Evolutionary conservation across 2,888 invertebrate genomes (phyloP).

Genomic region (Nomada fabriciana): DNA sequence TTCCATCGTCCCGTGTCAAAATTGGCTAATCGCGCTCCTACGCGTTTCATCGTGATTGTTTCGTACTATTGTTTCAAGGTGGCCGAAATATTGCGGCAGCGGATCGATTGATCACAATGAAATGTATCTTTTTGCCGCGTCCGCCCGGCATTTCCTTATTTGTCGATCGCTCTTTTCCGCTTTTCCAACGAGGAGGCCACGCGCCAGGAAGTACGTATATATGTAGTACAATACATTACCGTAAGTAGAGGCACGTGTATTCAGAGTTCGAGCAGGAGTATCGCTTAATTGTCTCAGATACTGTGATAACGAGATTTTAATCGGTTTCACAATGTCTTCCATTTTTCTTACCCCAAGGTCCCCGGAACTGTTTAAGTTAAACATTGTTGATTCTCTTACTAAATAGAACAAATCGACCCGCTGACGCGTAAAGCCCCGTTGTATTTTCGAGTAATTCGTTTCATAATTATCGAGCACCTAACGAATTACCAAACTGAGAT

Average conservation of each 20-base stretch:
- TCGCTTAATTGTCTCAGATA: slow-evolving; percentile 45
- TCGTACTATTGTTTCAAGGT: neutral
- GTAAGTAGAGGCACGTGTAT: slow-evolving; percentile 28
- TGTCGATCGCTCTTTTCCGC: neutral
- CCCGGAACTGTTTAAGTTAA: slow-evolving; percentile 12
- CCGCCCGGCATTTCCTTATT: neutral
- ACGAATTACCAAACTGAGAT: neutral
- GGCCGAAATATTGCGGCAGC: too few species aligned
- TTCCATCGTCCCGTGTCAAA: slow-evolving; percentile 60
- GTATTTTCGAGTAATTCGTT: neutral
- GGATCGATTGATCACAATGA: neutral
- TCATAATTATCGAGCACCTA: neutral
- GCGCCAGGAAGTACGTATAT: neutral
- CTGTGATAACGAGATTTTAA: slow-evolving; percentile 61
- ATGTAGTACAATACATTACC: neutral
- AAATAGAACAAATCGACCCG: neutral
- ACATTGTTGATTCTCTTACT: neutral
- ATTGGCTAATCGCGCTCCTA: slow-evolving; percentile 27
- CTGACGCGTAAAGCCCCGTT: neutral
- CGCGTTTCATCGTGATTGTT: slow-evolving; percentile 3
- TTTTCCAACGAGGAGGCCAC: neutral
- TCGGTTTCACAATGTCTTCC: slow-evolving; percentile 32
- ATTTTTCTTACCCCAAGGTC: slow-evolving; percentile 21
- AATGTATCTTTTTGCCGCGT: neutral
- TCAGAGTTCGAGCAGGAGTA: slow-evolving; percentile 34